phyloP scores from a whole-genome alignment of 2,113 vertebrate species.

The Pampusana beccarii region DNA sequence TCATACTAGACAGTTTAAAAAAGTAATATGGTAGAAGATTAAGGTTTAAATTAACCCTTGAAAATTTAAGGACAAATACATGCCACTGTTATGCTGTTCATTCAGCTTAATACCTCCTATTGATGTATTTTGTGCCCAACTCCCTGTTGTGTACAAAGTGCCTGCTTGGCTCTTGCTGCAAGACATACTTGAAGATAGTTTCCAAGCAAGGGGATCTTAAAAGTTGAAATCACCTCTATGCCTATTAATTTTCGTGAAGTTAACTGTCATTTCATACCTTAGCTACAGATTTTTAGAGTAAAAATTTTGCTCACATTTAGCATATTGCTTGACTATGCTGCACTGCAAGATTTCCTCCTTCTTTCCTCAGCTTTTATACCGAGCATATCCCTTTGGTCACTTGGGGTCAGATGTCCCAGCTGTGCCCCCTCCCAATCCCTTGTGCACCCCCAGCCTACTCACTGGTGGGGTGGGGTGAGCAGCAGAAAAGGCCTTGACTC shows the following conservation, averaged over 20 bases:
- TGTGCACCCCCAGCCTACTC: too few relatives aligned
- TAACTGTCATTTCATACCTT: background rate
- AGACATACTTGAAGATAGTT: background rate
- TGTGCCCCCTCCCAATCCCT: too few relatives aligned
- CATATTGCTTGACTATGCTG: background rate
- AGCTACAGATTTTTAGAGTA: background rate
- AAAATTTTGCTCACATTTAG: background rate
- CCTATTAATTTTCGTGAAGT: background rate
- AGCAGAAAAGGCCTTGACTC: too few relatives aligned
- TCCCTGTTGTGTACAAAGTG: background rate
- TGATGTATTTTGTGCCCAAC: background rate
- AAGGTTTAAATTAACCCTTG: background rate
- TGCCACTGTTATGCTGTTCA: background rate
- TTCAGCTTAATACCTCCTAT: background rate
- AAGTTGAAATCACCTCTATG: background rate
- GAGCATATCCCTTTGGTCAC: too few relatives aligned
- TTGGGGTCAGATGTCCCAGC: too few relatives aligned
- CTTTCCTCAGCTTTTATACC: too few relatives aligned
- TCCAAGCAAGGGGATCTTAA: background rate
- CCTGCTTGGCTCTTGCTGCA: background rate
- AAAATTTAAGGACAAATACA: background rate
- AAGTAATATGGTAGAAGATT: background rate
- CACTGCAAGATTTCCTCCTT: background rate
- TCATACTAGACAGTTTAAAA: background rate
- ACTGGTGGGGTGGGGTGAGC: too few relatives aligned